phyloP scores from a whole-genome alignment of 1,140 invertebrate species.

The Zophobas morio region DNA sequence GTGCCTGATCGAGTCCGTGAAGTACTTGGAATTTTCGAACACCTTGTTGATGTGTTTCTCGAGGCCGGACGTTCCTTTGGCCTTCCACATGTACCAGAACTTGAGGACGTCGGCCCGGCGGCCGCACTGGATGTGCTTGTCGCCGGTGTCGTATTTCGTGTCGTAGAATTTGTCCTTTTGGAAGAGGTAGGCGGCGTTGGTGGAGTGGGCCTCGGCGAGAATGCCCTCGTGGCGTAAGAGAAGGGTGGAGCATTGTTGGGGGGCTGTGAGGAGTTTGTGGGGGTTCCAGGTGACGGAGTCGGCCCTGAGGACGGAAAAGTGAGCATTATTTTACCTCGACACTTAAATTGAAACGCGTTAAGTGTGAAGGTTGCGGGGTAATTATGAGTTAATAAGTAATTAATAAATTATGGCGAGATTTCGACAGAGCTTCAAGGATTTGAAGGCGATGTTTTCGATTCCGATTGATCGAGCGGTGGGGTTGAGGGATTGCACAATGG shows the following conservation, averaged over 20 bases:
- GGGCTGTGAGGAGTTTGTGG: slow-evolving; percentile 90
- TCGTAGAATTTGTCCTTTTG: slow-evolving; percentile 98
- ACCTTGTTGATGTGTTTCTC: slow-evolving; percentile 85
- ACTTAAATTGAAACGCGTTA: slow-evolving; percentile 33
- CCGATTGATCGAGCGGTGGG: not conserved
- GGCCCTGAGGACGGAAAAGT: slow-evolving; percentile 73
- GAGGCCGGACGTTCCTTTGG: slow-evolving; percentile 88
- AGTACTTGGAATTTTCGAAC: slow-evolving; percentile 82
- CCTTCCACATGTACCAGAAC: slow-evolving; percentile 99
- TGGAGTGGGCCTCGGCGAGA: slow-evolving; percentile 75
- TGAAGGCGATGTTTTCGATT: slow-evolving; percentile 14
- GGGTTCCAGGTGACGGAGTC: slow-evolving; percentile 97
- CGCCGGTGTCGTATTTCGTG: slow-evolving; percentile 75
- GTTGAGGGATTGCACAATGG: not conserved
- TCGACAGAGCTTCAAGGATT: slow-evolving; percentile 39
- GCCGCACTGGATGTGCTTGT: slow-evolving; percentile 94
- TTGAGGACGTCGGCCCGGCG: slow-evolving; percentile 95
- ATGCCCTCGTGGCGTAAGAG: slow-evolving; percentile 81
- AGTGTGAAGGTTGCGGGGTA: slow-evolving; percentile 26
- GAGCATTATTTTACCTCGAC: slow-evolving; percentile 39
- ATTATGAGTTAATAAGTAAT: slow-evolving; percentile 14
- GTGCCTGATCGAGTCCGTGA: slow-evolving; percentile 77
- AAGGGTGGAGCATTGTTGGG: slow-evolving; percentile 92
- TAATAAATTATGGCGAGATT: slow-evolving; percentile 26
- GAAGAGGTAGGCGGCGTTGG: slow-evolving; percentile 91